Conservation (phyloP, 1,140 invertebrate genomes). For the Melanaphis sacchari region DNA sequence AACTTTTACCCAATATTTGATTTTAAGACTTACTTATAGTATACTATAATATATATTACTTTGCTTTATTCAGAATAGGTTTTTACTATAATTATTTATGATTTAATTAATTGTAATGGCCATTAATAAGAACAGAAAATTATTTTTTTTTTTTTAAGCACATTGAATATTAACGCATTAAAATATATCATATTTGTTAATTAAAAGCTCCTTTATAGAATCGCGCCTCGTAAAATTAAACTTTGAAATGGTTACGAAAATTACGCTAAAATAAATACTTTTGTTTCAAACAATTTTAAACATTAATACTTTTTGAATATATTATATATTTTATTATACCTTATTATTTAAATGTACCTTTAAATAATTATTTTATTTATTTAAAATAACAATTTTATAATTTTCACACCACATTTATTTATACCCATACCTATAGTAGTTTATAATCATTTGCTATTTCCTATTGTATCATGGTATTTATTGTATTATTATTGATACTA, state of each 20-base stretch:
- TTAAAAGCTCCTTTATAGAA: not conserved
- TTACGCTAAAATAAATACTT: not conserved
- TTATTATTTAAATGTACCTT: not conserved
- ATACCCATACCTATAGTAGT: not conserved
- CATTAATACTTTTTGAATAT: not conserved
- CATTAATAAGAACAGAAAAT: not conserved
- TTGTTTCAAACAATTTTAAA: conserved; percentile 12
- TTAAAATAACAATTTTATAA: not conserved
- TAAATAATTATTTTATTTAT: not conserved
- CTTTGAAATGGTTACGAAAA: not conserved
- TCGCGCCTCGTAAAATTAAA: not conserved
- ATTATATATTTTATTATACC: not conserved
- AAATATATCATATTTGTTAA: not conserved
- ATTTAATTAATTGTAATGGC: not conserved
- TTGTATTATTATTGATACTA: not conserved
- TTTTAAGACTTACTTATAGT: not conserved
- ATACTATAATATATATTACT: not conserved
- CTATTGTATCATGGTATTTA: not conserved
- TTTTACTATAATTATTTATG: not conserved
- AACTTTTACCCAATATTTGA: no score
- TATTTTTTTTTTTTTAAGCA: not conserved
- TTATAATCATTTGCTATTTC: not conserved
- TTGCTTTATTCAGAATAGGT: not conserved
- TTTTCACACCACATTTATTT: not conserved
- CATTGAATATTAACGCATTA: not conserved